These are phyloP conservation scores for Philopotamus ludificatus DNA, from an alignment of 1,140 invertebrate species.

Conservation along the genomic window DNA sequence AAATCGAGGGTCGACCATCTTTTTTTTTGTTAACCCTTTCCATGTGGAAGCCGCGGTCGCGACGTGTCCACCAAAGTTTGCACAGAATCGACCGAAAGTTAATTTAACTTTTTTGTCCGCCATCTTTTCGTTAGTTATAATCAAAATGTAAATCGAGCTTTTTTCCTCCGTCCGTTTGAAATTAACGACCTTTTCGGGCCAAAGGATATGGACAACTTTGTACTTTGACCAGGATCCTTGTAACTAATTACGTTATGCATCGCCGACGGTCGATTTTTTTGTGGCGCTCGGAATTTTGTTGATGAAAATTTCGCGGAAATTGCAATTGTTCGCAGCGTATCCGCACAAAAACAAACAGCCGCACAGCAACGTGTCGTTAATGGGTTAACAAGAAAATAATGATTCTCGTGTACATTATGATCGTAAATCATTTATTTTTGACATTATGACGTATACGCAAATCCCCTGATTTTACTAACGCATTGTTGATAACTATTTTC, in stretches of 20 bases:
- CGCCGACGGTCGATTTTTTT: not conserved
- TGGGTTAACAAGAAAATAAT: too few relatives aligned
- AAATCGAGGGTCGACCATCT: too few relatives aligned
- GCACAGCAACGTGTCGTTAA: too few relatives aligned
- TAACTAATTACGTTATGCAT: not conserved
- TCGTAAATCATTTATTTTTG: too few relatives aligned
- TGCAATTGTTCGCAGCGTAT: too few relatives aligned
- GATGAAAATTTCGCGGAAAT: too few relatives aligned
- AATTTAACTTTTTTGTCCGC: conserved; percentile 32
- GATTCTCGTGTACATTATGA: too few relatives aligned
- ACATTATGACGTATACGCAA: too few relatives aligned
- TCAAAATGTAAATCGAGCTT: conserved; percentile 34
- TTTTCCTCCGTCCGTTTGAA: conserved; percentile 16
- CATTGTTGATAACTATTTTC: not conserved
- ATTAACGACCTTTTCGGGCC: conserved; percentile 14
- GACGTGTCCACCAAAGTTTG: conserved; percentile 21
- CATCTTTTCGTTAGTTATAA: conserved; percentile 26
- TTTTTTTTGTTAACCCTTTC: conserved; percentile 6
- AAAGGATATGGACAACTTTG: not conserved
- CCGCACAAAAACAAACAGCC: too few relatives aligned
- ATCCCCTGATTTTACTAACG: conserved; percentile 2
- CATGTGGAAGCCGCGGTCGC: too few relatives aligned
- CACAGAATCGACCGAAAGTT: conserved; percentile 25
- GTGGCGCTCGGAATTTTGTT: too few relatives aligned
- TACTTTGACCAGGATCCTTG: not conserved